Base-by-base conservation (phyloP, 2,888 invertebrate genomes). In the Tipula helvola region DNA sequence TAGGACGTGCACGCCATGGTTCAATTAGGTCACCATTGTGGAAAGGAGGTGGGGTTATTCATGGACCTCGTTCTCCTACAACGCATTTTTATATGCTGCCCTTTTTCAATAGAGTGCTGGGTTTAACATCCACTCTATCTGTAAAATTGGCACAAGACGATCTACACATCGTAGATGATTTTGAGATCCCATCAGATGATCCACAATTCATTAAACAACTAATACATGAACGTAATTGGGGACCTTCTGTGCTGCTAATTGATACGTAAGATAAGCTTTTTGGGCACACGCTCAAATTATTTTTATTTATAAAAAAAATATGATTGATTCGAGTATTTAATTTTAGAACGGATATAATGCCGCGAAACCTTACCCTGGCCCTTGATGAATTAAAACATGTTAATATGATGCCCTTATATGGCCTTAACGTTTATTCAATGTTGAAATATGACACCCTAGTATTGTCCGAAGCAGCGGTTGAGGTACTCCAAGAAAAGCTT, bases 401-500 rank as follows among this genome's bases (percentile, higher is more conserved):
- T 52, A 99, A 97, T 91, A 92, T 99, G 36, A 98, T 99, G 97
- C 99, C 99, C 10, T 95, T 95, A 0, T 99, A 98, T 92, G 97
- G 97, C 89, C 93, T 99, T 16, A 99, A 99, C 93, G 98, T 98
- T 0, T 96, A 96, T 92, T 98, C 98, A 47, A 98, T 99, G 97
- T 91, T 99, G 88, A 99, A 99, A 92, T 97, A 99, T 91, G 96
- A 97, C 88, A 99, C 98, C 0, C 92, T 99, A 10, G 95, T 99
- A 5, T 90, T 99, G 2, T 98, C 98, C 0, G 92, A 95, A 88
- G 93, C 94, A 84, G 98, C 99, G 0, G 94, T 97, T 0, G 95
- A 97, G 89, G 93, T 93, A 89, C 94, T 99, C 88, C 97, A 99
- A 92, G 94, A 96, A 86, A 95, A 94, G 90, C 90, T 97, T 88